Evolutionary conservation across 2,113 vertebrate genomes (phyloP), one percentile per base, ranked within the genome.

Genomic region (Antechinus stuartii): DNA sequence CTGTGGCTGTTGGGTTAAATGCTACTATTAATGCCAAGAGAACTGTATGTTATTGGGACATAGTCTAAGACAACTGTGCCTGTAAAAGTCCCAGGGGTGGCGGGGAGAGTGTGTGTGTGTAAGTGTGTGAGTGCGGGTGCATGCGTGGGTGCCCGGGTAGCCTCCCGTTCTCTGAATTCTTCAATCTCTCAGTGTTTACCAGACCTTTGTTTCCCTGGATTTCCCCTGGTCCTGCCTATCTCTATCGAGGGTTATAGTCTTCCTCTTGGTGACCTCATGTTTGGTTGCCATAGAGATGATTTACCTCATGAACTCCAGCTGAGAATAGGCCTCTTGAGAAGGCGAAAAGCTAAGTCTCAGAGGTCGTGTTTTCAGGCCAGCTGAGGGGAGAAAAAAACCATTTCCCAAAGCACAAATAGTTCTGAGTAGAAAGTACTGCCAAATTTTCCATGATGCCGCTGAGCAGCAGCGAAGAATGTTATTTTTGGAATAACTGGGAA

Each of bases 1-100:
- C 55, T 96, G 0, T 30, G 90, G 96, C 55, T 95, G 68, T 96
- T 68, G 93, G 95, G 94, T 94, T 96, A 91, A 97, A 89, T 93
- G 89, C 57, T 97, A 25, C 92, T 90, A 53, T 55, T 93, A 46
- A 0, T 55, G 93, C 52, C 61, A 89, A 89, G 94, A 95, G 94
- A 56, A 93, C 5, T 91, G 22, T 90, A 23, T 50, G 49, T 26
- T 93, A 19, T 94, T 56, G 93, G 96, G 56, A 52, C 30, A 61
- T 7, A 12, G 92, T 95, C 46, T 92, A 56, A 90, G 90, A 91
- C 26, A 94, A 9, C 24, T 90, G 52, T 46, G 55, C n/a, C 68
- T 90, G 49, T 25, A 95, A 92, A 50, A 57, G 92, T 91, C 19
- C 49, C 76, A 94, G 22, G n/a, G 68, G 35, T 84, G 68, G 68